A percentile compares a stretch with the other conserved stretches of the same genome.
Evolutionary conservation across 2,888 invertebrate genomes (phyloP).

Genomic region (Xestia rhomboidea): DNA sequence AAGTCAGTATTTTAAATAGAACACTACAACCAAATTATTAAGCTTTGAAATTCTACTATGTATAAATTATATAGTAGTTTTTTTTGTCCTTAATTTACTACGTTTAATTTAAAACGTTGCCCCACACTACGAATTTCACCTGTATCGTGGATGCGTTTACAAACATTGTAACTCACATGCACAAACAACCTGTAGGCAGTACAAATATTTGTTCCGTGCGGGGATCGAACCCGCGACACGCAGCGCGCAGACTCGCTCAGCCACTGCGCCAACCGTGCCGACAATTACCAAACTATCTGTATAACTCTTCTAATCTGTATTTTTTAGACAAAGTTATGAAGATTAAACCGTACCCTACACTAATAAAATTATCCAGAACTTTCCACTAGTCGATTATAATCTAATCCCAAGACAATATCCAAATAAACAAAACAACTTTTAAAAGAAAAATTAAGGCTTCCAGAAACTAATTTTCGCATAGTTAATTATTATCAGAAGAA

Average conservation of each 20-base stretch:
- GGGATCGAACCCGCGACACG: too few species aligned
- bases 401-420: conserved; percentile 3
- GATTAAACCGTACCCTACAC: neutral
- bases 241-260: too few species aligned
- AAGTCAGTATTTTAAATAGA: too few species aligned
- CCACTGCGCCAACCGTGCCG: too few species aligned
- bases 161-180: neutral
- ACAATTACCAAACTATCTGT: neutral
- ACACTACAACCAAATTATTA: too few species aligned
- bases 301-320: neutral
- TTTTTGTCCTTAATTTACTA: too few species aligned
- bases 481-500: conserved; percentile 54
- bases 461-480: conserved; percentile 37
- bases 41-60: too few species aligned
- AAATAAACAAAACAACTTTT: conserved; percentile 22
- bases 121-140: neutral
- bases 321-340: neutral
- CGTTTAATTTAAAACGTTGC: too few species aligned
- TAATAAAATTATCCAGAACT: neutral
- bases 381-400: neutral
- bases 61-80: too few species aligned
- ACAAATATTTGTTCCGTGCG: too few species aligned
- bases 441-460: conserved; percentile 26
- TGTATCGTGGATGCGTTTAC: neutral
- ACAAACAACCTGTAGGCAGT: neutral